Evolutionary conservation across 2,888 invertebrate genomes (phyloP), one percentile per base, ranked within the genome.

Genomic region (Eupeodes luniger): DNA sequence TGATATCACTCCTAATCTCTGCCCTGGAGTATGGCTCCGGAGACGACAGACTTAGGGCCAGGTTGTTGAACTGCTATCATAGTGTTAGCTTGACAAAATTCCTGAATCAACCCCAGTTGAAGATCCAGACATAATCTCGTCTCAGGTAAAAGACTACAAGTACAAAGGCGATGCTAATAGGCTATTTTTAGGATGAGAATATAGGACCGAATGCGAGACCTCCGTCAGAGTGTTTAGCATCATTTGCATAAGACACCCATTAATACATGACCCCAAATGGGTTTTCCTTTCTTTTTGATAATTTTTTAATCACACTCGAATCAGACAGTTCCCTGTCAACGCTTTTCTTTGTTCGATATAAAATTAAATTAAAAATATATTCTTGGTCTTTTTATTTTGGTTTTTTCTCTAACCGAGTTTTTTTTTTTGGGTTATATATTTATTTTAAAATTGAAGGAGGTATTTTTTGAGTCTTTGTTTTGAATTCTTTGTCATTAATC

Each of bases 201-300:
- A 1, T 3, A 27, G 27, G 40, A 9, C 74, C 49, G 55, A 55
- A 47, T 14, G 27, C 27, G 16, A 10, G 70, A 70, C 81, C 72
- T 66, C 70, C 78, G 34, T 72, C 78, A 64, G 44, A 59, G 74
- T 61, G 55, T 36, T 9, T 11, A 16, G 44, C 27, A 4, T 76
- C 83, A 87, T 88, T 88, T 72, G 76, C 87, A 88, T 88, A 27
- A 67, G 44, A 64, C 55, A 9, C 36, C 69, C 77, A 85, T 88
- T 78, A 81, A 76, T 12, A 14, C 16, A 40, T 80, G 47, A 61
- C 27, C 16, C 64, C n/a, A 70, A 86, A 75, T 67, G 62, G 57
- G 27, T 64, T 55, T 85, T 51, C 44, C 19, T 19, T 69, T 51
- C 19, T 59, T 72, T 19, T 57, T 34, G 57, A 47, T 72, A 53